Percentiles rank a stretch among this genome's conserved stretches.
Conservation (phyloP, 2,888 invertebrate genomes). For the Steinernema hermaphroditum region DNA sequence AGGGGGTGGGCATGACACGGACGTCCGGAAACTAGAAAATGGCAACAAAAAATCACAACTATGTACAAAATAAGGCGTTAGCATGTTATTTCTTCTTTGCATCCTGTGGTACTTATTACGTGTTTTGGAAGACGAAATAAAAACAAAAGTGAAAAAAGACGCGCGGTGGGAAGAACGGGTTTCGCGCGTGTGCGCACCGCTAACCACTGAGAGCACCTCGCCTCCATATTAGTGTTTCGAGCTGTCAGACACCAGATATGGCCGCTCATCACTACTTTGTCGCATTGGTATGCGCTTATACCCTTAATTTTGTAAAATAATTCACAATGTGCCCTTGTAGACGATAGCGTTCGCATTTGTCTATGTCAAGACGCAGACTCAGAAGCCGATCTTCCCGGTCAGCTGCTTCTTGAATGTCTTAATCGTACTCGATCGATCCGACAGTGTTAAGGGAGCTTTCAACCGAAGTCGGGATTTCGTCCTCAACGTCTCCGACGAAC, state of each 20-base stretch:
- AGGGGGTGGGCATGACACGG: slow-evolving; percentile 6
- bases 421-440: slow-evolving; percentile 59
- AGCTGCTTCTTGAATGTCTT: slow-evolving; percentile 63
- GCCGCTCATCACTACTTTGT: slow-evolving; percentile 30
- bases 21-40: no score
- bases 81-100: background rate
- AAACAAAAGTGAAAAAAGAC: slow-evolving; percentile 31
- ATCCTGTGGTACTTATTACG: slow-evolving; percentile 27
- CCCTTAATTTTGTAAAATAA: background rate
- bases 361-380: slow-evolving; percentile 42
- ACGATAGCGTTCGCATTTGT: slow-evolving; percentile 4
- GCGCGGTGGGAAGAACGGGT: slow-evolving; percentile 31
- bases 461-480: slow-evolving; percentile 62
- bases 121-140: slow-evolving; percentile 27
- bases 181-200: slow-evolving; percentile 29
- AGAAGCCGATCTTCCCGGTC: slow-evolving; percentile 57
- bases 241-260: slow-evolving; percentile 31
- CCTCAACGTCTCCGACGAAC: slow-evolving; percentile 61
- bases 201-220: slow-evolving; percentile 31
- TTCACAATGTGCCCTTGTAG: background rate
- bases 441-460: slow-evolving; percentile 57
- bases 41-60: no score
- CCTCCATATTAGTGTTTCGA: slow-evolving; percentile 30
- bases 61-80: no score
- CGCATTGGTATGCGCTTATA: slow-evolving; percentile 17